These are phyloP conservation scores for Eutolmus rufibarbis DNA, from an alignment of 2,888 invertebrate species.

Conservation along the genomic window DNA sequence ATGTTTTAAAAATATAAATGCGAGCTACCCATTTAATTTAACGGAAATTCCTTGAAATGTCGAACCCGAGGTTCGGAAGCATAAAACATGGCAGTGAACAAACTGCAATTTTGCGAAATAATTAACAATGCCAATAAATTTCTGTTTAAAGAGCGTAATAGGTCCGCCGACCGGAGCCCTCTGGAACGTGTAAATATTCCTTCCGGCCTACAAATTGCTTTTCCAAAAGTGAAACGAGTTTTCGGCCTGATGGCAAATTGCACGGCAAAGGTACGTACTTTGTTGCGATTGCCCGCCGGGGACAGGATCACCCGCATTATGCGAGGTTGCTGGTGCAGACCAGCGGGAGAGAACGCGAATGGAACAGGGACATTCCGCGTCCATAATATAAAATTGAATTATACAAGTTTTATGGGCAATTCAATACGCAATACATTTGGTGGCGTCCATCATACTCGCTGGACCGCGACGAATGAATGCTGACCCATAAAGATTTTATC, in stretches of 20 bases:
- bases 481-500: background rate
- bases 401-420: conserved; percentile 10
- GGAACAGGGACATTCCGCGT: background rate
- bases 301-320: background rate
- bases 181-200: background rate
- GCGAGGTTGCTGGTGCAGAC: background rate
- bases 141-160: background rate
- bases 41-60: background rate
- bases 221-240: background rate
- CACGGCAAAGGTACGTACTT: background rate
- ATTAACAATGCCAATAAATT: background rate
- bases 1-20: background rate
- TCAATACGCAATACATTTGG: background rate
- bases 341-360: no score
- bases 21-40: background rate
- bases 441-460: background rate
- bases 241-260: background rate
- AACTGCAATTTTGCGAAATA: background rate
- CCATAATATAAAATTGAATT: conserved; percentile 24
- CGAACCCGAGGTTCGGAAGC: background rate
- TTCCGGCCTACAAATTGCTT: background rate
- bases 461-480: background rate
- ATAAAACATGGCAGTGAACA: background rate
- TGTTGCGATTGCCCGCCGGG: background rate
- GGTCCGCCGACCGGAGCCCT: background rate